These are phyloP conservation scores for Gastrophysa polygoni DNA, from an alignment of 2,888 invertebrate species.

Conservation along the genomic window DNA sequence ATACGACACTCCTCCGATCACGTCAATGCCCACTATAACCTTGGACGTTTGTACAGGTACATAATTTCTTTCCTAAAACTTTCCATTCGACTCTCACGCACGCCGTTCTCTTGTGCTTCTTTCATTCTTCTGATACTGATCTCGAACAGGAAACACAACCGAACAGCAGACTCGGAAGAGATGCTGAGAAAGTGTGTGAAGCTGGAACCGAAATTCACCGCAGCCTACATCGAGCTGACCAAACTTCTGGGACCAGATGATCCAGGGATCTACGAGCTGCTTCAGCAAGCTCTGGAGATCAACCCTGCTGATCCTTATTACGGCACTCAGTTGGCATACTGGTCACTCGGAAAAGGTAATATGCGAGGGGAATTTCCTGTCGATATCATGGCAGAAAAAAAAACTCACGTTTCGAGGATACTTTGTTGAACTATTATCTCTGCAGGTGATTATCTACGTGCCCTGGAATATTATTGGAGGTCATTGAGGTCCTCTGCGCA, in stretches of 20 bases:
- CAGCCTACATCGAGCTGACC: constrained; percentile 72
- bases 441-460: constrained; percentile 62
- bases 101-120: too few species aligned
- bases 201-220: constrained; percentile 71
- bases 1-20: constrained; percentile 76
- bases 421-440: not conserved
- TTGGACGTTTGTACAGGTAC: constrained; percentile 82
- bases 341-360: constrained; percentile 72
- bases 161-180: constrained; percentile 66
- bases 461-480: constrained; percentile 64
- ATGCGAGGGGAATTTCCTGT: too few species aligned
- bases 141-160: constrained; percentile 69
- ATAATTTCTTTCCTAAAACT: too few species aligned
- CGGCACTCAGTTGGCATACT: constrained; percentile 73
- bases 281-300: constrained; percentile 68
- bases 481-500: constrained; percentile 62
- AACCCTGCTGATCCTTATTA: constrained; percentile 74
- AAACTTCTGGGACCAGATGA: constrained; percentile 64
- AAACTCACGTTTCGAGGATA: too few species aligned
- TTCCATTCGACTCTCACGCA: too few species aligned
- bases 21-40: constrained; percentile 83
- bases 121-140: not conserved
- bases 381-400: too few species aligned
- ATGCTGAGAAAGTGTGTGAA: constrained; percentile 73
- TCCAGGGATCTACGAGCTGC: constrained; percentile 62